phyloP scores from a whole-genome alignment of 2,113 vertebrate species.

The Pipra filicauda region DNA sequence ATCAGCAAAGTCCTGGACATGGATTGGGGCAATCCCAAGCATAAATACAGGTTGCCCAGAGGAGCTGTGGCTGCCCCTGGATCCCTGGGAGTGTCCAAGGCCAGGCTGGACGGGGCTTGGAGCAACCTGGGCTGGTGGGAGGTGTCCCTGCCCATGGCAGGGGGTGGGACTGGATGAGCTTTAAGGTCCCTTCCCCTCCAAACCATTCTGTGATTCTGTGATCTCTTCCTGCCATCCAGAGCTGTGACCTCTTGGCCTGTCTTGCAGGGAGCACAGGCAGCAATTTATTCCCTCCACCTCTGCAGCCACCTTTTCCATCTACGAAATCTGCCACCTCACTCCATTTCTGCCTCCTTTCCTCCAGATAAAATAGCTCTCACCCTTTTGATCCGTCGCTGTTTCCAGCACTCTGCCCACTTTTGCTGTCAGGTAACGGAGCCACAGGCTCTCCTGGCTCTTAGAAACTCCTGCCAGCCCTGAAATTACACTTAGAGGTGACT shows the following conservation, averaged over 20 bases:
- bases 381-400: neutral
- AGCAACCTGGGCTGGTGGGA: neutral
- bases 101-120: neutral
- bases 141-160: neutral
- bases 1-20: neutral
- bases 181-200: neutral
- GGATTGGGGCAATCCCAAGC: neutral
- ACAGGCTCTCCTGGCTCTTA: neutral
- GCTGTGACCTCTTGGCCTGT: neutral
- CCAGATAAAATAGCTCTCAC: neutral
- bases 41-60: neutral
- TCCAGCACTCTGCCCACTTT: neutral
- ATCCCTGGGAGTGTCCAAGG: neutral
- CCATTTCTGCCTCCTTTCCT: neutral
- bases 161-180: neutral
- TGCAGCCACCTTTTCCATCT: neutral
- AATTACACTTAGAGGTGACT: neutral
- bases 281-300: neutral
- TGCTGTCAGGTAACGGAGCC: neutral
- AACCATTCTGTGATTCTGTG: neutral
- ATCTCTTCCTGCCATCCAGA: neutral
- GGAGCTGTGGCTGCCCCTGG: neutral
- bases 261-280: accelerated
- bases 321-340: neutral
- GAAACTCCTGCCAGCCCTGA: neutral